Evolutionary conservation across 2,113 vertebrate species (phyloP).

Genomic region (Brienomyrus longianalis): DNA sequence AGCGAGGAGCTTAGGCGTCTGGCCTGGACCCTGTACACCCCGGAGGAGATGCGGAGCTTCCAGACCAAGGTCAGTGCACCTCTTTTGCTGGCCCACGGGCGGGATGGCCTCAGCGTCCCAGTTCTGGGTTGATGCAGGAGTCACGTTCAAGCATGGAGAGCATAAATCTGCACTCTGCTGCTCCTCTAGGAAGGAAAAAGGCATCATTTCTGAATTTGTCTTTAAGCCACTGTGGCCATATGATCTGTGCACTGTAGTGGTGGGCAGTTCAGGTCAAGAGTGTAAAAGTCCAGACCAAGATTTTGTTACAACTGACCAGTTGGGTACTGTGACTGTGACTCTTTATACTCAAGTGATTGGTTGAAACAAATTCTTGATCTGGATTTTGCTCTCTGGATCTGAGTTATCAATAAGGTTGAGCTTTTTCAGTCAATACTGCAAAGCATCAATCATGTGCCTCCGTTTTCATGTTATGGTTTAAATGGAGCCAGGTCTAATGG

Average conservation of each 20-base stretch:
- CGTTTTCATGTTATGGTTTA: background rate
- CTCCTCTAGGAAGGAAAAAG: background rate
- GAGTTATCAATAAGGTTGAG: background rate
- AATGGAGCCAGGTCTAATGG: background rate
- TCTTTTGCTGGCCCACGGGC: constrained; percentile 44
- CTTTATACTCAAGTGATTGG: background rate
- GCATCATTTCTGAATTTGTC: background rate
- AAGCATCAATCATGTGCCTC: background rate
- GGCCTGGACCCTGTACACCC: constrained; percentile 69
- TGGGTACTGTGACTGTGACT: background rate
- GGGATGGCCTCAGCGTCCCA: background rate
- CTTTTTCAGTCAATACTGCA: background rate
- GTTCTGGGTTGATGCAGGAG: background rate
- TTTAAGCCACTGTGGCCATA: background rate
- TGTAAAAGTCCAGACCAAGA: background rate
- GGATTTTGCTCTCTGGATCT: background rate
- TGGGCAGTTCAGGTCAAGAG: background rate
- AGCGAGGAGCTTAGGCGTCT: constrained; percentile 75
- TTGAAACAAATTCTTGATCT: background rate
- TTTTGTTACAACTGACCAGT: background rate
- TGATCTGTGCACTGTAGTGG: background rate
- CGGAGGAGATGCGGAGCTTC: constrained; percentile 69
- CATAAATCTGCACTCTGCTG: background rate
- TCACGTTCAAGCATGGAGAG: background rate
- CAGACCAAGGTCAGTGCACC: constrained; percentile 70